A percentile compares a stretch with the other conserved stretches of the same genome.
Conservation (phyloP, 2,888 invertebrate genomes). For the Diachrysia chrysitis region DNA sequence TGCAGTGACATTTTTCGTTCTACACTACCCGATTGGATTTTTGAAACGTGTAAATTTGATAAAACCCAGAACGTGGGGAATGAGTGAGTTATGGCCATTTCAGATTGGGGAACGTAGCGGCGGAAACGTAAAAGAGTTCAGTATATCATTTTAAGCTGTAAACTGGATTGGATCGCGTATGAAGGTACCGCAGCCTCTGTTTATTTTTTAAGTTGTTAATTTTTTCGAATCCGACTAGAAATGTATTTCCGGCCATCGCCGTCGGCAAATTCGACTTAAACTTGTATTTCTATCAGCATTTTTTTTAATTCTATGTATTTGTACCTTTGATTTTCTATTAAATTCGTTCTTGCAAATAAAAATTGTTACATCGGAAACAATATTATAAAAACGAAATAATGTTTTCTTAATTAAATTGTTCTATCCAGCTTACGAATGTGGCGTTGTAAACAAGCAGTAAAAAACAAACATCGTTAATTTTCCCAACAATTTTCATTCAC, state of each 20-base stretch:
- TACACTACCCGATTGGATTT: constrained; percentile 84
- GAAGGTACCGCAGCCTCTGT: constrained; percentile 22
- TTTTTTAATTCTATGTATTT: no score
- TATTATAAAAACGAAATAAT: no score
- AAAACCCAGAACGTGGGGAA: constrained; percentile 72
- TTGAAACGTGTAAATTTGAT: constrained; percentile 87
- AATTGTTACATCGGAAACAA: no score
- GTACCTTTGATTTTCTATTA: no score
- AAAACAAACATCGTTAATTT: background rate
- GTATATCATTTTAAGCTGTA: constrained; percentile 54
- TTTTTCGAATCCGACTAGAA: constrained; percentile 14
- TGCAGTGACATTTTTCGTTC: constrained; percentile 86
- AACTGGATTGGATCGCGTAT: constrained; percentile 40
- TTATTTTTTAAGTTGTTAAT: constrained; percentile 24
- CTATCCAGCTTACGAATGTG: background rate
- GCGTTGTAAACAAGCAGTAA: background rate
- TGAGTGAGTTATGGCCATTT: constrained; percentile 67
- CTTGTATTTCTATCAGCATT: background rate
- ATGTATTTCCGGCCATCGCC: constrained; percentile 22
- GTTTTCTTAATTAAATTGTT: no score
- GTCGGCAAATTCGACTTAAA: background rate
- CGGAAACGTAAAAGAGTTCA: constrained; percentile 49
- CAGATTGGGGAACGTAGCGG: constrained; percentile 52
- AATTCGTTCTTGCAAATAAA: no score
- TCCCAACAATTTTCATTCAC: constrained; percentile 8